Percentiles rank a stretch among this genome's conserved stretches.
Evolutionary conservation across 1,140 invertebrate species (phyloP).

Genomic region (Dendrolimus punctatus): DNA sequence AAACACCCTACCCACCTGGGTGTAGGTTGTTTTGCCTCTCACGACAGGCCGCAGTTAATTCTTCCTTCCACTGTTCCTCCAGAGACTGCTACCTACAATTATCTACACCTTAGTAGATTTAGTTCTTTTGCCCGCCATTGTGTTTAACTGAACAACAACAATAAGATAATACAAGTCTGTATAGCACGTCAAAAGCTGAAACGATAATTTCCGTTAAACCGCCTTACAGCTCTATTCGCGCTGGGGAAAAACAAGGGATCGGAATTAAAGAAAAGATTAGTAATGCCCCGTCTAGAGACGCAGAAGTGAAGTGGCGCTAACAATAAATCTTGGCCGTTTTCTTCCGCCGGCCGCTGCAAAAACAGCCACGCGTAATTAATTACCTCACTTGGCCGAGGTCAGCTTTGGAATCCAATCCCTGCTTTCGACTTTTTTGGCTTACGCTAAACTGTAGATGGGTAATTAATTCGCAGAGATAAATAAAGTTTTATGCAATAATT

Average conservation of each 20-base stretch:
- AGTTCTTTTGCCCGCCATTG: too few species aligned
- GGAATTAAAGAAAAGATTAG: slow-evolving; percentile 61
- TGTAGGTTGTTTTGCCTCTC: too few species aligned
- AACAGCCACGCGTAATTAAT: slow-evolving; percentile 59
- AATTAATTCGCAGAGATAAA: slow-evolving; percentile 32
- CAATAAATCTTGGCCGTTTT: slow-evolving; percentile 58
- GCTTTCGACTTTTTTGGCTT: slow-evolving; percentile 48
- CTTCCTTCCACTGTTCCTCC: too few species aligned
- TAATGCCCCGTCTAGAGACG: slow-evolving; percentile 32
- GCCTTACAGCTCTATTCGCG: slow-evolving; percentile 32
- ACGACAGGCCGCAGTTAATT: too few species aligned
- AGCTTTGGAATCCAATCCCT: slow-evolving; percentile 46
- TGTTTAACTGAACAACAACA: too few species aligned
- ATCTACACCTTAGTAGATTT: too few species aligned
- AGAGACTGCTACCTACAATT: too few species aligned
- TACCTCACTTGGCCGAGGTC: slow-evolving; percentile 41
- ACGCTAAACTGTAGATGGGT: slow-evolving; percentile 32
- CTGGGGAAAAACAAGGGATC: slow-evolving; percentile 34
- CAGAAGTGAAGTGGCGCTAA: slow-evolving; percentile 48
- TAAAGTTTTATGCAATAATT: neutral
- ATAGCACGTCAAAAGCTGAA: slow-evolving; percentile 11
- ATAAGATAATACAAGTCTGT: too few species aligned
- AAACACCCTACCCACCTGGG: too few species aligned
- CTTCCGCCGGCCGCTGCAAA: slow-evolving; percentile 48
- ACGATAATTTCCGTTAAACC: slow-evolving; percentile 26